phyloP scores from a whole-genome alignment of 2,113 vertebrate genomes.

The Lasiurus borealis region DNA sequence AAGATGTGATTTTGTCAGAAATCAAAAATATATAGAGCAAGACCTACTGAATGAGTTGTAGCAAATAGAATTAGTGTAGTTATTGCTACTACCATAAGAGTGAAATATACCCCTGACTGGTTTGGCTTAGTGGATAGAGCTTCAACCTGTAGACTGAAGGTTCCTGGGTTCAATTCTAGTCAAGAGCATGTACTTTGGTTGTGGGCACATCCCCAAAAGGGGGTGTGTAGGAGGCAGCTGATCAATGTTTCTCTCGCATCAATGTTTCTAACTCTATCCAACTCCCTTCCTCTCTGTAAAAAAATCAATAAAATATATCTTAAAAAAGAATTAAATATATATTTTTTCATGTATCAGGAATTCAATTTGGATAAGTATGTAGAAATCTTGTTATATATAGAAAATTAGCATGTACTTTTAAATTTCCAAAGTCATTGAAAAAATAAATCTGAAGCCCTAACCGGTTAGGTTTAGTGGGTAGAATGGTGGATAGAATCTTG shows the following conservation, averaged over 20 bases:
- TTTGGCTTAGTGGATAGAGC: too few relatives aligned
- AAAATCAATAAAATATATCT: too few relatives aligned
- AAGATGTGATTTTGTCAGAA: background rate
- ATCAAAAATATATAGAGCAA: background rate
- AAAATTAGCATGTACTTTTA: background rate
- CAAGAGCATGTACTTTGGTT: too few relatives aligned
- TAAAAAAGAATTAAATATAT: background rate
- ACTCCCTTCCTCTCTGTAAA: too few relatives aligned
- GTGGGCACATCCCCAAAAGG: too few relatives aligned
- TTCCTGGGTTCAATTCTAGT: too few relatives aligned
- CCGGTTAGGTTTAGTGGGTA: too few relatives aligned
- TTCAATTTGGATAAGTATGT: background rate
- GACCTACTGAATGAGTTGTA: background rate
- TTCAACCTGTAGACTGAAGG: too few relatives aligned
- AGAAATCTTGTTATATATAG: background rate
- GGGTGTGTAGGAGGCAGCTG: too few relatives aligned
- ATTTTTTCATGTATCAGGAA: background rate
- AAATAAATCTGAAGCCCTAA: background rate
- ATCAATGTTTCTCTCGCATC: too few relatives aligned
- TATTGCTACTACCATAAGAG: background rate
- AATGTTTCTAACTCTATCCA: too few relatives aligned
- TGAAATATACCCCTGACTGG: background rate
- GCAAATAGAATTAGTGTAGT: background rate
- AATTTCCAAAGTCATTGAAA: background rate
- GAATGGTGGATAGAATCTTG: too few relatives aligned